Evolutionary conservation across 2,113 vertebrate species (phyloP), one percentile per base, ranked within the genome.

Genomic region (Boulengeromyrus knoepffleri): DNA sequence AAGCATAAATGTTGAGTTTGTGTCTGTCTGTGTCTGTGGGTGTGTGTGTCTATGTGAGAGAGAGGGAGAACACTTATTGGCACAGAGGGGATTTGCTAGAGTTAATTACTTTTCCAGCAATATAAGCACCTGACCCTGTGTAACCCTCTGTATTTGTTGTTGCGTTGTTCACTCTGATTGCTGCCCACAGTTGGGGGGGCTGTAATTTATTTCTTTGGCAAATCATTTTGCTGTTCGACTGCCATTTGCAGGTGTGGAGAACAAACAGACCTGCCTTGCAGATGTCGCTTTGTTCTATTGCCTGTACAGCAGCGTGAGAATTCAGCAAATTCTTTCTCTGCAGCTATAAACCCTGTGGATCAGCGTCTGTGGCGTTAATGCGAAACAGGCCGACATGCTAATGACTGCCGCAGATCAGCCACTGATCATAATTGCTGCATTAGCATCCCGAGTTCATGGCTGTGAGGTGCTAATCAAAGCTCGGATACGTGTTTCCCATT

Each of bases 51-150:
- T 3, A 3, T 66, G 24, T 13, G 62, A 31, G n/a, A 27, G 62
- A 70, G 27, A 70, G 27, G n/a, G 62, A 70, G 62, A 70, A 27
- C 9, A 13, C n/a, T 89, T 89, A 74, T 39, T 87, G 85, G 66
- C 62, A 88, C 39, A 89, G 46, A 49, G 49, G 27, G 50, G 85
- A 53, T 87, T 53, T 53, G 83, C 83, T 47, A 66, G 13, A 42
- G 49, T 56, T 88, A 89, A 77, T 89, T 89, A 74, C 62, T 70
- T 89, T 74, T 89, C 62, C 88, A 77, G 53, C 88, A 89, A 77
- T 89, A 74, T 89, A 74, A 89, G 88, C 62, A 49, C 47, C 56
- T 89, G 62, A 89, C 62, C 66, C 24, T 27, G 12, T 10, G 24
- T 56, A 89, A 77, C 88, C 88, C 62, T 49, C 12, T n/a, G 46